phyloP scores from a whole-genome alignment of 2,888 invertebrate genomes.

The Lissonota sp. region DNA sequence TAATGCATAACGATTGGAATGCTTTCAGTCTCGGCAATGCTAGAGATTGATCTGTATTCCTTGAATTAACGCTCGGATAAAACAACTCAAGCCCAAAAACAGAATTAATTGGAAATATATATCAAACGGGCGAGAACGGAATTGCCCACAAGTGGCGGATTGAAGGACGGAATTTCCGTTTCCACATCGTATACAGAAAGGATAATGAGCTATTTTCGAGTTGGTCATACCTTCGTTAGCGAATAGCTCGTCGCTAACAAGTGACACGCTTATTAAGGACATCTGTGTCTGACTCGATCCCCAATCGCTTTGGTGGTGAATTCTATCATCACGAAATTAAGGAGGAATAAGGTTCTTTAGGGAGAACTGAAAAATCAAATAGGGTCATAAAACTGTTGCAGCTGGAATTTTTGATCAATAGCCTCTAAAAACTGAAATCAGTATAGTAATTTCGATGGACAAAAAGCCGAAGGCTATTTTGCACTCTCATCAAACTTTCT shows the following conservation, averaged over 20 bases:
- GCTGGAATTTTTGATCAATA: too few relatives aligned
- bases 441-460: background rate
- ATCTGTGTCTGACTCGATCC: background rate
- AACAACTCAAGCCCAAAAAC: conserved; percentile 4
- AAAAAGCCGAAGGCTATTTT: background rate
- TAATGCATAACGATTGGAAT: conserved; percentile 7
- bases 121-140: conserved; percentile 9
- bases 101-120: conserved; percentile 35
- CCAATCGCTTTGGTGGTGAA: background rate
- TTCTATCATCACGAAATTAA: conserved; percentile 10
- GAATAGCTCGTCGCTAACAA: conserved; percentile 23
- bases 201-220: conserved; percentile 17
- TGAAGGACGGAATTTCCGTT: conserved; percentile 52
- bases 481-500: conserved; percentile 4
- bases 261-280: conserved; percentile 9
- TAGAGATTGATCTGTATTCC: conserved; percentile 23
- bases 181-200: too few relatives aligned
- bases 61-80: conserved; percentile 11
- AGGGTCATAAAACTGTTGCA: too few relatives aligned
- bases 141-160: conserved; percentile 19
- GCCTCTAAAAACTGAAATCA: too few relatives aligned
- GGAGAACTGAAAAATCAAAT: too few relatives aligned
- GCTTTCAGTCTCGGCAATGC: conserved; percentile 1
- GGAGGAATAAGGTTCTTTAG: background rate
- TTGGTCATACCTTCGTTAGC: conserved; percentile 26